Conservation (phyloP, 2,113 vertebrate genomes). For the Lonchura striata region DNA sequence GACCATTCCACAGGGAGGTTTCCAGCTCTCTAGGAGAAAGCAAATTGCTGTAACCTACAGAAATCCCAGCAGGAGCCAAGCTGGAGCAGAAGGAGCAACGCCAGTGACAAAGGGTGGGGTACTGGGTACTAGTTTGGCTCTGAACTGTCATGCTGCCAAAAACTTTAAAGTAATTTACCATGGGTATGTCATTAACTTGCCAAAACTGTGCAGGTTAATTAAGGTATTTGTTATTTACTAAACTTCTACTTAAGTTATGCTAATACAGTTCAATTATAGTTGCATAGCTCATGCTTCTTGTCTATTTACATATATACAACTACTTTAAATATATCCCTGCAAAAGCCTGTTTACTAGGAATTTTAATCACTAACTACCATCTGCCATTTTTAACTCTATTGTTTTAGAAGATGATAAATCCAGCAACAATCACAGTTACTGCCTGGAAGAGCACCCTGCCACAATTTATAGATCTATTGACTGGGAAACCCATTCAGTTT, state of each 20-base stretch:
- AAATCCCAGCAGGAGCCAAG: neutral
- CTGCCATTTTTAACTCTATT: conserved; percentile 6
- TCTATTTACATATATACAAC: conserved; percentile 41
- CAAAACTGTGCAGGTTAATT: conserved; percentile 15
- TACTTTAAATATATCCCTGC: conserved; percentile 16
- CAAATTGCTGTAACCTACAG: neutral
- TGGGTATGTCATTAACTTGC: conserved; percentile 11
- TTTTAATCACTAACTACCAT: conserved; percentile 41
- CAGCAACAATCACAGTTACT: neutral
- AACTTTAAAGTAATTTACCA: neutral
- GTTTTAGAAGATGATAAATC: neutral
- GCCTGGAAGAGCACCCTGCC: neutral
- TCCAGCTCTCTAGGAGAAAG: neutral
- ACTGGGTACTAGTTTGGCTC: neutral
- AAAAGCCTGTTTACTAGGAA: conserved; percentile 30
- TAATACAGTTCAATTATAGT: conserved; percentile 52
- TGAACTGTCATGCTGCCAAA: neutral
- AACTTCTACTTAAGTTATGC: conserved; percentile 41
- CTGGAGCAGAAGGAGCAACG: neutral
- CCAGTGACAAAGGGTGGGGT: neutral
- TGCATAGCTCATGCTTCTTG: conserved; percentile 1
- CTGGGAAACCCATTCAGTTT: neutral
- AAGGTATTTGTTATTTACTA: conserved; percentile 36
- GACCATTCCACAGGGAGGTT: neutral
- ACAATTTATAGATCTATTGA: neutral